Evolutionary conservation across 2,113 vertebrate genomes (phyloP), one percentile per base, ranked within the genome.

Genomic region (Hippopotamus amphibius): DNA sequence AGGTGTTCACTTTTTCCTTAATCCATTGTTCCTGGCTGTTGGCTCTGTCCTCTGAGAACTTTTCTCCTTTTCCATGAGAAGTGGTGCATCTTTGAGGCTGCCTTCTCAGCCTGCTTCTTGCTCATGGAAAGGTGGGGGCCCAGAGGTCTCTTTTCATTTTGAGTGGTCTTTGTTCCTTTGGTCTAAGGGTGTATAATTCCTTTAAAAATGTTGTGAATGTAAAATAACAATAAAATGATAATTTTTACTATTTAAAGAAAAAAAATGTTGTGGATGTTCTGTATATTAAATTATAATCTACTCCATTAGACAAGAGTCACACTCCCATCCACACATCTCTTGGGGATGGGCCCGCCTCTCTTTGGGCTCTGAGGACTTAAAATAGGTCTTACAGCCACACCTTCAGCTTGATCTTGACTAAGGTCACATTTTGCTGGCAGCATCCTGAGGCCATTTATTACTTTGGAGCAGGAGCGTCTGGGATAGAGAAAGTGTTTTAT

Each of bases 61-160:
- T 13, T 66, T 92, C 46, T 46, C 63, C 19, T 80, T 88, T 94
- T 96, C 71, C 28, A 33, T 33, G 66, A 89, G 66, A 85, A 92
- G 72, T 65, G 28, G 46, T 92, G 83, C 63, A 26, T 68, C 22
- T 96, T 66, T 80, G 71, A 22, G 65, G 65, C 15, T 74, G 46
- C 66, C 85, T 92, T 88, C 71, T 94, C 55, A 43, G 48, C 50
- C 19, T 83, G 63, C 10, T 11, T 85, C 57, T 88, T 53, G n/a
- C 17, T 74, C 24, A 13, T 28, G 59, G 17, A 59, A 84, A 92
- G 48, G 28, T 79, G 26, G 30, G 28, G 43, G 19, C 22, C 57
- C 41, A 80, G 57, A 72, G 28, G 8, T 55, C 14, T 71, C 46
- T 84, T 79, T 88, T 53, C 43, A 26, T 26, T 91, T 55, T 91